Evolutionary conservation across 2,797 vertebrate genomes (phyloP).

Genomic region (Nothura maculosa): DNA sequence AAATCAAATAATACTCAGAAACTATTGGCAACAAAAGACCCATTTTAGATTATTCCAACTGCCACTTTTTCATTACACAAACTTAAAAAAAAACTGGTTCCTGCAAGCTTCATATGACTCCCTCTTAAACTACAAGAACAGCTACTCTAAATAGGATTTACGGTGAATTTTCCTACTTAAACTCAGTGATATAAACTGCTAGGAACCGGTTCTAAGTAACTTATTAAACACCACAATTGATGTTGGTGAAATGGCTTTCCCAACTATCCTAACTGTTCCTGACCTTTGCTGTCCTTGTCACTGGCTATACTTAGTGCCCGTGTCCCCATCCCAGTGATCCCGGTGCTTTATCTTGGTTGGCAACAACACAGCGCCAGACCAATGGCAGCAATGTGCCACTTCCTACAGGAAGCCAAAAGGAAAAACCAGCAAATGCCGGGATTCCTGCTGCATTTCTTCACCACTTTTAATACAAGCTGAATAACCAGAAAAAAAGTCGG

Average conservation of each 20-base stretch:
- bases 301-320: not conserved
- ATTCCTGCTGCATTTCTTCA: constrained; percentile 52
- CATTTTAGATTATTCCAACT: not conserved
- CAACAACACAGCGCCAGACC: constrained; percentile 20
- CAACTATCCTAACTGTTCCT: not conserved
- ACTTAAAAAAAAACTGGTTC: not conserved
- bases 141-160: not conserved
- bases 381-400: constrained; percentile 45
- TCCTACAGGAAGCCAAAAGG: constrained; percentile 54
- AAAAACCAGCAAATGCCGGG: constrained; percentile 31
- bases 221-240: constrained; percentile 10
- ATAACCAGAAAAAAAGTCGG: not conserved
- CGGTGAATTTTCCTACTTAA: not conserved
- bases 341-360: constrained; percentile 24
- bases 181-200: not conserved
- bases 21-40: not conserved
- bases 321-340: not conserved
- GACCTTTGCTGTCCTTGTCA: constrained; percentile 47
- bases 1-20: not conserved
- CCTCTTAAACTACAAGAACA: constrained; percentile 1
- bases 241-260: not conserved
- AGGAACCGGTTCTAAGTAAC: constrained; percentile 41
- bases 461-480: constrained; percentile 37
- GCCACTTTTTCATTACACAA: not conserved
- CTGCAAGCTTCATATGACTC: not conserved